Evolutionary conservation across 2,113 vertebrate species (phyloP), one percentile per base, ranked within the genome.

Genomic region (Lepisosteus oculatus): DNA sequence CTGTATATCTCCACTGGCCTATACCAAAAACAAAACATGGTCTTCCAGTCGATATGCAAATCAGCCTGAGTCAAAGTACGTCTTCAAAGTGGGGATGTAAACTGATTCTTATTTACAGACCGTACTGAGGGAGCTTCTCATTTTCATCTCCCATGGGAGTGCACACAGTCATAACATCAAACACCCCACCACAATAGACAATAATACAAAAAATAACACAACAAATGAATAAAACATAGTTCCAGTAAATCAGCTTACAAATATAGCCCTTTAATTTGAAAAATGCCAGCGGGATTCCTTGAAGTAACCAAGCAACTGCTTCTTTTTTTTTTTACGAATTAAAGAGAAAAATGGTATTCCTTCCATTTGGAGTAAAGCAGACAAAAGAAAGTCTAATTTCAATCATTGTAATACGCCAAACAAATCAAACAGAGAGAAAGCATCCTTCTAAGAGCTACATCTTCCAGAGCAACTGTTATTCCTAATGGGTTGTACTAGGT

Each of bases 161-260:
- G 5, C 47, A 51, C 47, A 9, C 9, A 5, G 47, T 2, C 47
- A 5, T 51, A 51, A 59, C 12, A 54, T 68, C 51, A 55, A 57
- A 73, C 74, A 65, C 82, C 74, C 75, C 74, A 78, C 75, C 77
- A 79, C 69, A 77, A 82, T 77, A 85, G 81, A 79, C 76, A 83
- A 82, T 51, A 5, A 51, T 51, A 51, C 75, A 79, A 76, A 85
- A 80, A 43, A 72, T 78, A 82, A 78, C 69, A 81, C 72, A 61
- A 41, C 14, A 63, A 67, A 86, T 83, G 83, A 81, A 86, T 87
- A 83, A 85, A 86, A 84, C 75, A 86, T 80, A 72, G 12, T 78
- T 71, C 68, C 69, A 43, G 66, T 76, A 72, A 63, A 72, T 77
- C 72, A 72, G 73, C 71, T 76, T 75, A 73, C 70, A 67, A 70